Evolutionary conservation across 1,140 invertebrate genomes (phyloP).

Genomic region (Musca domestica): DNA sequence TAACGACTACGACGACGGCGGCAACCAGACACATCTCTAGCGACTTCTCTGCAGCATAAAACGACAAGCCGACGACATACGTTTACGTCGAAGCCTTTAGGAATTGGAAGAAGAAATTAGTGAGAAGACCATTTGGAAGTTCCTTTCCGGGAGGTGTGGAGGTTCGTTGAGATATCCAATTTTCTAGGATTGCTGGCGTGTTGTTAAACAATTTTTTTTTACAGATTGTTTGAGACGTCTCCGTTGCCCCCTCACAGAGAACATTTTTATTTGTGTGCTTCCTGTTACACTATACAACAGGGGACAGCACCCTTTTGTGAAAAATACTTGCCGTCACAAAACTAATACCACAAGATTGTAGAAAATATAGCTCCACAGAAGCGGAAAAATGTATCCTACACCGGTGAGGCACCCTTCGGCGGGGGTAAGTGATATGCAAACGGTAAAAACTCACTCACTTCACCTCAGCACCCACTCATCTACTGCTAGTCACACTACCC

Average conservation of each 20-base stretch:
- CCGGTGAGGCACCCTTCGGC: slow-evolving; percentile 53
- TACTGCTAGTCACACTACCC: slow-evolving; percentile 5
- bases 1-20: slow-evolving; percentile 1
- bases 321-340: no score
- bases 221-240: slow-evolving; percentile 1
- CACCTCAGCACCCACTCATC: slow-evolving; percentile 12
- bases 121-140: slow-evolving; percentile 5
- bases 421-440: slow-evolving; percentile 44
- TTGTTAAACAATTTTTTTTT: neutral
- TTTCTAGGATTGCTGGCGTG: no score
- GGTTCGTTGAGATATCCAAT: neutral
- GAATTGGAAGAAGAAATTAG: neutral
- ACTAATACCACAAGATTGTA: neutral
- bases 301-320: no score
- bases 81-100: slow-evolving; percentile 4
- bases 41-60: slow-evolving; percentile 9
- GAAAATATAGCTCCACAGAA: neutral
- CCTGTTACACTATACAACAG: no score
- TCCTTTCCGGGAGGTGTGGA: slow-evolving; percentile 10
- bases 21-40: neutral
- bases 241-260: neutral
- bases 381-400: slow-evolving; percentile 49
- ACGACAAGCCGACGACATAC: slow-evolving; percentile 14
- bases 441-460: slow-evolving; percentile 15
- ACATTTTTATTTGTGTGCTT: neutral